phyloP scores from a whole-genome alignment of 2,797 vertebrate species.

The Dendrocincla fuliginosa region DNA sequence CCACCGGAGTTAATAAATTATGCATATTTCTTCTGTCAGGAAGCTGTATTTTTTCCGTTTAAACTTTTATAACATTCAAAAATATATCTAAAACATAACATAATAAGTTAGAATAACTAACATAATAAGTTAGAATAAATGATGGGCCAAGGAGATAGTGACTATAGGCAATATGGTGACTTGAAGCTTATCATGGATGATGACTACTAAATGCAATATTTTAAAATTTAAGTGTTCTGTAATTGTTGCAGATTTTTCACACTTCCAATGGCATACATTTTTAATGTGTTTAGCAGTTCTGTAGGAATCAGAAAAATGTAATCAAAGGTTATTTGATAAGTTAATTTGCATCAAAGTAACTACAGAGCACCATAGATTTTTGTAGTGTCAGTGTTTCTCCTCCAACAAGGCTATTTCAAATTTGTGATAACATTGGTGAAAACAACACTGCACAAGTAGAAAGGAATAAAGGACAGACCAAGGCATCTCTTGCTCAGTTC shows the following conservation, averaged over 20 bases:
- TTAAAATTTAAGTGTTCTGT: background rate
- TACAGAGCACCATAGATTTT: background rate
- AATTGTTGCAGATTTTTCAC: conserved; percentile 43
- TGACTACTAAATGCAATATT: background rate
- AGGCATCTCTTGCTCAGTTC: background rate
- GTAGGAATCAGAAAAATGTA: conserved; percentile 14
- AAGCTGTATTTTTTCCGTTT: background rate
- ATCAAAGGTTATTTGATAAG: conserved; percentile 9
- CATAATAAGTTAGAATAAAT: conserved; percentile 15
- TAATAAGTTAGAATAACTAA: conserved; percentile 37
- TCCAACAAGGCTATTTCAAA: background rate
- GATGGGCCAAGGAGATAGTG: background rate
- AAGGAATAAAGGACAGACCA: background rate
- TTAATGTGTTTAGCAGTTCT: background rate
- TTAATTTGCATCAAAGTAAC: conserved; percentile 16
- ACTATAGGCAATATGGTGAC: background rate
- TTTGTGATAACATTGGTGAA: background rate
- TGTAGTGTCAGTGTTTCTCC: background rate
- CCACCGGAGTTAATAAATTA: background rate
- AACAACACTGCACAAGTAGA: background rate
- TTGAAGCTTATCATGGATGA: background rate
- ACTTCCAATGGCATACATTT: conserved; percentile 14
- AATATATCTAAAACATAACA: background rate
- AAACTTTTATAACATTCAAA: background rate
- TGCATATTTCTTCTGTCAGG: background rate